phyloP scores from a whole-genome alignment of 2,797 vertebrate genomes.

The Meda fulgida region DNA sequence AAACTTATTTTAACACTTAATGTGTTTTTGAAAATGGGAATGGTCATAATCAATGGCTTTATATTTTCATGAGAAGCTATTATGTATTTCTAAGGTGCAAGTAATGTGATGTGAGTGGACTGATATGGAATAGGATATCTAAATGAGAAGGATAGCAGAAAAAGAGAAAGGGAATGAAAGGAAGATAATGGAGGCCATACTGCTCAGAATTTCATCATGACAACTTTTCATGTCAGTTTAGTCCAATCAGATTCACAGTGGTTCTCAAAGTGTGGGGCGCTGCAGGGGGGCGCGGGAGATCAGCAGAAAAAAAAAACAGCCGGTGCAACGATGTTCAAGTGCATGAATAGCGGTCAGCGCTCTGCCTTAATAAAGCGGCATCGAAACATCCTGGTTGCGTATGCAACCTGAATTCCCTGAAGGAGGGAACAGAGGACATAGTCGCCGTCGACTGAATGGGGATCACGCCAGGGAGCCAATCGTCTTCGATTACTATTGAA shows the following conservation, averaged over 20 bases:
- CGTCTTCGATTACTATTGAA: no score
- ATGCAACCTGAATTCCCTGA: no score
- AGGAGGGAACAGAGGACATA: no score
- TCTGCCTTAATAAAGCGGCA: no score
- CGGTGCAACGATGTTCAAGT: no score
- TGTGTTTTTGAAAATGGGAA: slow-evolving; percentile 2
- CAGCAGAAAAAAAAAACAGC: no score
- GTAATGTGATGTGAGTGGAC: background rate
- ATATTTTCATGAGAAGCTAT: background rate
- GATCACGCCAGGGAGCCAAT: no score
- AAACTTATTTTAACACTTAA: background rate
- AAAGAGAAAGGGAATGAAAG: slow-evolving; percentile 19
- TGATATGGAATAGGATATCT: slow-evolving; percentile 6
- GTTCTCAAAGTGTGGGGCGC: no score
- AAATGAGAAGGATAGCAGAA: background rate
- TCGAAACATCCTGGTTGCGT: no score
- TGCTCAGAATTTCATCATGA: slow-evolving; percentile 58
- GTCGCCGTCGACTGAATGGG: no score
- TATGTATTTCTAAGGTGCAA: background rate
- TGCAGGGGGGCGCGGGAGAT: no score
- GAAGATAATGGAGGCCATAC: slow-evolving; percentile 44
- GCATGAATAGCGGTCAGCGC: no score
- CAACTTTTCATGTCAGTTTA: slow-evolving; percentile 52
- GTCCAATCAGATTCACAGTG: background rate
- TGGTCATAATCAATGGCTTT: background rate